Conservation (phyloP, 2,797 vertebrate species). For the Pseudochaenichthys georgianus region DNA sequence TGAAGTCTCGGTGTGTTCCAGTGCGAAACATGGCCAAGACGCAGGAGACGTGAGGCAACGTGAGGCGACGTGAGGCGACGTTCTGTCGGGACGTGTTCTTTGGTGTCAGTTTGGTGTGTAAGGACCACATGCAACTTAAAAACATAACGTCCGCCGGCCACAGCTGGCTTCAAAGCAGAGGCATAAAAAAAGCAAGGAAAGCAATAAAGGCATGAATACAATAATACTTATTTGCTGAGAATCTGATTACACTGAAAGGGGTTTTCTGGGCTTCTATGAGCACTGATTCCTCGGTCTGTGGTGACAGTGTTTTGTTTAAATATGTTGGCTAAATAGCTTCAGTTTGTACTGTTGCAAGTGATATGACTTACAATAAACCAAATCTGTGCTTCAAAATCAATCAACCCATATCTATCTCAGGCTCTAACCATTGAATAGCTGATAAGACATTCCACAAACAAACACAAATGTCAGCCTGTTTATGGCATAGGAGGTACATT, state of each 20-base stretch:
- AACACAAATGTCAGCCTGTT: background rate
- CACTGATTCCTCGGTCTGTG: constrained; percentile 19
- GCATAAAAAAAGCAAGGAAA: constrained; percentile 31
- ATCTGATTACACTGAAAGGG: constrained; percentile 41
- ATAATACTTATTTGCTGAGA: constrained; percentile 37
- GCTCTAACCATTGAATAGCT: background rate
- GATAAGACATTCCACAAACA: constrained; percentile 11
- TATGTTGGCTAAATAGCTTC: constrained; percentile 42
- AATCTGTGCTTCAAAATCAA: constrained; percentile 53
- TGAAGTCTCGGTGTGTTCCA: too few species aligned
- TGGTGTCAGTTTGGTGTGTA: too few species aligned
- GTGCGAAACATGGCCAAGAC: too few species aligned
- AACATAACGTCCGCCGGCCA: background rate
- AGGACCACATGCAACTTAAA: background rate
- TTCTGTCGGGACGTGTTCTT: too few species aligned
- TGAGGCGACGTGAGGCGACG: too few species aligned
- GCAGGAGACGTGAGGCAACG: too few species aligned
- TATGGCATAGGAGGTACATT: background rate
- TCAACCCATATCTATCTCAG: constrained; percentile 52
- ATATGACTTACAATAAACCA: constrained; percentile 38
- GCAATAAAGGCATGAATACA: constrained; percentile 27
- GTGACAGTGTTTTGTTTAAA: constrained; percentile 46
- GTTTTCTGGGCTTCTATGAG: constrained; percentile 64
- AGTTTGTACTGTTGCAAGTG: constrained; percentile 43
- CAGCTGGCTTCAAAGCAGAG: background rate